A percentile compares a stretch with the other conserved stretches of the same genome.
phyloP scores from a whole-genome alignment of 2,888 invertebrate genomes.

The Gastrophysa polygoni region DNA sequence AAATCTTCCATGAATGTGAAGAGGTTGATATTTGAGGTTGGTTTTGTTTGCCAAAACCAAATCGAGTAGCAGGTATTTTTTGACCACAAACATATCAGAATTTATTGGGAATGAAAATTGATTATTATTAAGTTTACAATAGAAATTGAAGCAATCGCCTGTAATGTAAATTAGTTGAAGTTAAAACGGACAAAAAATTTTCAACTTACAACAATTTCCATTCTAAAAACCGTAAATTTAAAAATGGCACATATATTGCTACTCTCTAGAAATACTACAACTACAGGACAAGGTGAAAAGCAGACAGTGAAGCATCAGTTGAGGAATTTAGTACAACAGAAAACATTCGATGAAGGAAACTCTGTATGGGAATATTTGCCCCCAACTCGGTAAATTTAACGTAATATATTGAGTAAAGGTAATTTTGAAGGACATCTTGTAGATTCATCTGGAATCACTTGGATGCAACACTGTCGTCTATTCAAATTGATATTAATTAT shows the following conservation, averaged over 20 bases:
- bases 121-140: neutral
- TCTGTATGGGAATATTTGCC: no score
- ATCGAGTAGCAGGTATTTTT: no score
- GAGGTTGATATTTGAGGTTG: neutral
- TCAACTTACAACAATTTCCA: neutral
- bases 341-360: no score
- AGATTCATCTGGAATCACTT: neutral
- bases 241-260: conserved; percentile 42
- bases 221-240: neutral
- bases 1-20: neutral
- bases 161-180: conserved; percentile 2
- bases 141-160: neutral
- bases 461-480: conserved; percentile 11
- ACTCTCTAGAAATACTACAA: conserved; percentile 2
- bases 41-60: no score
- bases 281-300: neutral
- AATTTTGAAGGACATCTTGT: neutral
- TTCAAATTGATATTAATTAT: conserved; percentile 17
- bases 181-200: neutral
- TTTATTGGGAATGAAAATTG: no score
- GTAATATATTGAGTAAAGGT: neutral
- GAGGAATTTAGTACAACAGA: no score
- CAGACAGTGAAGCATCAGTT: neutral
- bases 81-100: no score
- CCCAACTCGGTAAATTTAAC: no score